Percentiles rank a stretch among this genome's conserved stretches.
Conservation (phyloP, 2,113 vertebrate genomes). For the Heteronetta atricapilla region DNA sequence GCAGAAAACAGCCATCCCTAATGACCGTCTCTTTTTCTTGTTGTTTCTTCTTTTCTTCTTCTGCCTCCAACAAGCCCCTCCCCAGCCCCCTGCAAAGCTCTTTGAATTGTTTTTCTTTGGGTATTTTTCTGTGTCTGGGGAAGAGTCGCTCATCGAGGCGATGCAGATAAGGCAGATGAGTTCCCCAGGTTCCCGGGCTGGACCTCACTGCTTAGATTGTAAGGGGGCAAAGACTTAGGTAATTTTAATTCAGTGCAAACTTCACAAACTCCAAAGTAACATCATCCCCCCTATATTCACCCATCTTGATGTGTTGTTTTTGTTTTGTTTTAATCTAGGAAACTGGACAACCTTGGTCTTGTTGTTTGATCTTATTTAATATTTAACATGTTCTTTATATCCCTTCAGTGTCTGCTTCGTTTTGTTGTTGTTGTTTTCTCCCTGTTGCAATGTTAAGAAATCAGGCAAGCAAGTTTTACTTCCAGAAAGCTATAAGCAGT, state of each 20-base stretch:
- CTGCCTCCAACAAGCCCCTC: not conserved
- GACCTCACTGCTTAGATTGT: not conserved
- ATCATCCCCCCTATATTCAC: not conserved
- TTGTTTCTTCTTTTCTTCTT: not conserved
- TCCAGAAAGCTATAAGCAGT: not conserved
- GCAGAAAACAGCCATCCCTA: not conserved
- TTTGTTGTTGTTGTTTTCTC: not conserved
- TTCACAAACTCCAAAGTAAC: not conserved
- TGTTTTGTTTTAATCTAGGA: not conserved
- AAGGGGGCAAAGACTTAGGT: accelerated
- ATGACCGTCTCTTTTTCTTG: not conserved
- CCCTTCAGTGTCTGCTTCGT: not conserved
- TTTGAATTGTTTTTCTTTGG: not conserved
- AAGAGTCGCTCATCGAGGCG: not conserved
- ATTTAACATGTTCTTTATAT: not conserved
- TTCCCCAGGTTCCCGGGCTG: not conserved
- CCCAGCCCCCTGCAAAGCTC: not conserved
- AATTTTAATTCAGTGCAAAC: not conserved
- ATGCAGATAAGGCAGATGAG: not conserved
- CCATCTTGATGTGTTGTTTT: not conserved
- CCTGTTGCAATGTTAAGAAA: not conserved
- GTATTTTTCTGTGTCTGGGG: not conserved
- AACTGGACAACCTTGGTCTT: not conserved
- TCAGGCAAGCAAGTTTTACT: not conserved
- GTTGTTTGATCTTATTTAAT: not conserved